phyloP scores from a whole-genome alignment of 2,113 vertebrate species.

The Triplophysa tibetana region DNA sequence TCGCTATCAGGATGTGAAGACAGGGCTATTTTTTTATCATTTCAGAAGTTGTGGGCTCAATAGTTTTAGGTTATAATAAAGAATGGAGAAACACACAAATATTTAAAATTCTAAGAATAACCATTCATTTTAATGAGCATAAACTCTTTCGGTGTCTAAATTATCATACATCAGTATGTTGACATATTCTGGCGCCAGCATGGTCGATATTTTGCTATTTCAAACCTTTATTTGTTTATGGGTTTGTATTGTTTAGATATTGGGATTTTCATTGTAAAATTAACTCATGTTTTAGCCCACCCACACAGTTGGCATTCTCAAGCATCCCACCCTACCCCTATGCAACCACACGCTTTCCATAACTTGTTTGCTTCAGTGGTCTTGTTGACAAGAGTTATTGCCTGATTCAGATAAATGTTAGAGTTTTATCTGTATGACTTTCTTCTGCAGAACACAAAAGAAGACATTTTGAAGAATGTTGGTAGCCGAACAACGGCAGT shows the following conservation, averaged over 20 bases:
- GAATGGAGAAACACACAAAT: not conserved
- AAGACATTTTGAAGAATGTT: no score
- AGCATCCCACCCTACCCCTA: conserved; percentile 55
- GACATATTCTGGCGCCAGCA: conserved; percentile 38
- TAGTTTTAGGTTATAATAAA: not conserved
- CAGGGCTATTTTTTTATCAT: not conserved
- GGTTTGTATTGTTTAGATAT: conserved; percentile 67
- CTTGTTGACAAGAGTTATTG: conserved; percentile 49
- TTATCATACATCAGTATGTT: conserved; percentile 31
- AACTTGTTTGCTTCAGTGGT: conserved; percentile 56
- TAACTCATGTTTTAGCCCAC: conserved; percentile 74
- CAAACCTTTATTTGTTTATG: conserved; percentile 65
- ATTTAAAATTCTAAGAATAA: conserved; percentile 31
- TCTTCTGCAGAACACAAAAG: not conserved
- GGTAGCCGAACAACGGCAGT: no score
- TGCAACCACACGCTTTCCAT: conserved; percentile 52
- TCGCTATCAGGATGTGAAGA: not conserved
- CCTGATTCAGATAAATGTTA: conserved; percentile 34
- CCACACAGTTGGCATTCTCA: conserved; percentile 74
- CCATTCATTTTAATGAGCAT: conserved; percentile 3
- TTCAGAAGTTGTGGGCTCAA: not conserved
- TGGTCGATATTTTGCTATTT: conserved; percentile 56
- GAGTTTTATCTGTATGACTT: not conserved
- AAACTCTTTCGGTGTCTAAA: conserved; percentile 20
- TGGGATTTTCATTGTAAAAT: conserved; percentile 63